Evolutionary conservation across 1,140 invertebrate genomes (phyloP).

Genomic region (Pseudomyrmex dendroicus): DNA sequence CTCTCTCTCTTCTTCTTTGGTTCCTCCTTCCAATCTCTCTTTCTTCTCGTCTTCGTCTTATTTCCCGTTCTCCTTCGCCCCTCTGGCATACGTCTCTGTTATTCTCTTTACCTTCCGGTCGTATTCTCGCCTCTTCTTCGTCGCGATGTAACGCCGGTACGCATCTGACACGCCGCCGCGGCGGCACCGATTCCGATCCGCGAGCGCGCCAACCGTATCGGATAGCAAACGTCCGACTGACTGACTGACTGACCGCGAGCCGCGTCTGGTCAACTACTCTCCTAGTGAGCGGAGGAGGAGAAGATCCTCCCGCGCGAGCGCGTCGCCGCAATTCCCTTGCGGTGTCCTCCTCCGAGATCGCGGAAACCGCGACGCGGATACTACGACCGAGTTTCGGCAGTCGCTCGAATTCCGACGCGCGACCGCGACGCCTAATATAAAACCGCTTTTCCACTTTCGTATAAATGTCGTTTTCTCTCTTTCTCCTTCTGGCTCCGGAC

Average conservation of each 20-base stretch:
- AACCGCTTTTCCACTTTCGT: slow-evolving; percentile 38
- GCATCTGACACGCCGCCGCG: slow-evolving; percentile 46
- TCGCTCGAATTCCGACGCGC: slow-evolving; percentile 3
- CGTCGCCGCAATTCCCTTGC: slow-evolving; percentile 3
- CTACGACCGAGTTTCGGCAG: slow-evolving; percentile 1
- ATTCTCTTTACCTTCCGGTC: slow-evolving; percentile 34
- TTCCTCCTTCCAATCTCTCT: not conserved
- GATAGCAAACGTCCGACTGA: slow-evolving; percentile 59
- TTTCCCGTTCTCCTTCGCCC: not conserved
- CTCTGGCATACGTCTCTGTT: slow-evolving; percentile 37
- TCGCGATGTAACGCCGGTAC: slow-evolving; percentile 42
- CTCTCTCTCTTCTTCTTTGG: not conserved
- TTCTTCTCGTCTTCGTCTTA: slow-evolving; percentile 24
- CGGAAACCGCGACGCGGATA: not conserved
- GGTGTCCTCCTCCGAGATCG: slow-evolving; percentile 26
- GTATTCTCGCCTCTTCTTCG: slow-evolving; percentile 34
- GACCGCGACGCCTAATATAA: slow-evolving; percentile 38
- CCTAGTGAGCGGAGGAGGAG: too few species aligned
- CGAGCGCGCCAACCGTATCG: slow-evolving; percentile 40
- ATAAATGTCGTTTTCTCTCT: not conserved
- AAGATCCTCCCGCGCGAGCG: slow-evolving; percentile 1
- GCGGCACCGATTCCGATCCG: slow-evolving; percentile 29
- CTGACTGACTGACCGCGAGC: slow-evolving; percentile 63
- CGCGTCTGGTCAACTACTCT: slow-evolving; percentile 31
- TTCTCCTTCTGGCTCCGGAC: not conserved